phyloP scores from a whole-genome alignment of 2,797 vertebrate species.

The Nothura maculosa region DNA sequence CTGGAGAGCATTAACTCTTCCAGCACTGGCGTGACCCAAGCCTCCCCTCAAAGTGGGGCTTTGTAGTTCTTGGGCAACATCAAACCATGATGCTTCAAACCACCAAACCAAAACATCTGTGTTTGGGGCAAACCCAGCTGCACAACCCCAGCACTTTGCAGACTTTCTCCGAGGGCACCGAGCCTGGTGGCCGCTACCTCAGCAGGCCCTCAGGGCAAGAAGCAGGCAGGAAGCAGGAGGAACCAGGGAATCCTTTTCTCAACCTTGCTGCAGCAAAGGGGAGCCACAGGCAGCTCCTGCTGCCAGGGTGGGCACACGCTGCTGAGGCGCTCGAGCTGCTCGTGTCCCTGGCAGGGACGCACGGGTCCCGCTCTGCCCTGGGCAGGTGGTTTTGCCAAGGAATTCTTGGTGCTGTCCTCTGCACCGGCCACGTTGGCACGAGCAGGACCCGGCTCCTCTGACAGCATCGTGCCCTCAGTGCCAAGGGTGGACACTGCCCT shows the following conservation, averaged over 20 bases:
- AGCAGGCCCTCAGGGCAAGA: too few relatives aligned
- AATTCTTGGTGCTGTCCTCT: too few relatives aligned
- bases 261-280: background rate
- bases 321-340: too few relatives aligned
- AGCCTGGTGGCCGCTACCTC: background rate
- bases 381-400: background rate
- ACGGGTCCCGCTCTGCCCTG: background rate
- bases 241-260: fast-evolving
- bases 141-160: background rate
- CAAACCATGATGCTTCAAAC: background rate
- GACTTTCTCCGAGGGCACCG: too few relatives aligned
- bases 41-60: background rate
- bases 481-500: fast-evolving
- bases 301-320: too few relatives aligned
- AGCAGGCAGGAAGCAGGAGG: background rate
- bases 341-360: too few relatives aligned
- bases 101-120: background rate
- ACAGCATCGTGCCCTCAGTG: fast-evolving
- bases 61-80: background rate
- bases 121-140: background rate
- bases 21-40: background rate
- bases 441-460: background rate
- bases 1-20: slow-evolving; percentile 35
- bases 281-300: too few relatives aligned
- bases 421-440: fast-evolving